Percentiles rank a stretch among this genome's conserved stretches.
Evolutionary conservation across 2,888 invertebrate species (phyloP).

Genomic region (Eristalis intricaria): DNA sequence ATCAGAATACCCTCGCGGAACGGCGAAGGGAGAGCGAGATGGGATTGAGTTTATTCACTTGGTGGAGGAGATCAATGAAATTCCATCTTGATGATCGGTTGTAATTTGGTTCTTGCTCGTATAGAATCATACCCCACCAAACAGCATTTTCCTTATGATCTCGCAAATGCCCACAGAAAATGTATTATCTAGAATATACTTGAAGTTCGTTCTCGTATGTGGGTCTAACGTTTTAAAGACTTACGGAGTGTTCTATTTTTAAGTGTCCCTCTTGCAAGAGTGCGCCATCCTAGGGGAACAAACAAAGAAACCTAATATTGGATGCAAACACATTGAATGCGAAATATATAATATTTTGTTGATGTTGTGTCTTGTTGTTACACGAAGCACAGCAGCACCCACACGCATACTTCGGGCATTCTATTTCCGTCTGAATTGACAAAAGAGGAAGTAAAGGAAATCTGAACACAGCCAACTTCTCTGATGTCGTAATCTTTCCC

Average conservation of each 20-base stretch:
- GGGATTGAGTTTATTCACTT: background rate
- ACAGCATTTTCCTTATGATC: background rate
- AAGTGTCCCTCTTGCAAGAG: constrained; percentile 20
- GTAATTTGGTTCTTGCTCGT: background rate
- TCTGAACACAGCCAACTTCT: constrained; percentile 32
- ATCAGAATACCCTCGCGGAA: background rate
- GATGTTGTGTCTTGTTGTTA: background rate
- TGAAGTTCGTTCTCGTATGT: background rate
- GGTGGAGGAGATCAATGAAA: background rate
- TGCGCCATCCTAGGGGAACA: constrained; percentile 9
- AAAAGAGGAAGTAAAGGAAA: constrained; percentile 65
- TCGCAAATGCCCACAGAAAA: background rate
- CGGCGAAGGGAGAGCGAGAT: background rate
- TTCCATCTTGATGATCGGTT: background rate
- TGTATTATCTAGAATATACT: too few relatives aligned
- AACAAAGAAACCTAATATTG: constrained; percentile 35
- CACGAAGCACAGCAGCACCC: constrained; percentile 41
- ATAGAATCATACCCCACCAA: background rate
- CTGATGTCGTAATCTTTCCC: constrained; percentile 37
- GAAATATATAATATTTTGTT: constrained; percentile 18
- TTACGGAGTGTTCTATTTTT: constrained; percentile 49
- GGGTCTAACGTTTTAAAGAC: background rate
- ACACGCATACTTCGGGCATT: constrained; percentile 34
- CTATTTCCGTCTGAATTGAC: constrained; percentile 61
- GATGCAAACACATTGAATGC: constrained; percentile 19